Evolutionary conservation across 1,140 invertebrate species (phyloP), one percentile per base, ranked within the genome.

Genomic region (Lepeophtheirus salmonis): DNA sequence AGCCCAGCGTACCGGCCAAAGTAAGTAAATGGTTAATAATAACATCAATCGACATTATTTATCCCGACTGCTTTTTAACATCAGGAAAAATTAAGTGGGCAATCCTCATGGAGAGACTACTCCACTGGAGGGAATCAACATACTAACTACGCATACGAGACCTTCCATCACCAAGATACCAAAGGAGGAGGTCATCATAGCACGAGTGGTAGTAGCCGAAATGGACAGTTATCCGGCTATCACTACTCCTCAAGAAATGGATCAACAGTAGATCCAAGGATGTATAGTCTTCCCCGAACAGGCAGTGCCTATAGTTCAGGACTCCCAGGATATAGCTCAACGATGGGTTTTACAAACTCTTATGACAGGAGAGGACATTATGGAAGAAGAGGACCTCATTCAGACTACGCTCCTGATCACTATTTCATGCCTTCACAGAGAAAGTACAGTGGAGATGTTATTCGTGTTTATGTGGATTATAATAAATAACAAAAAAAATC

Each of bases 391-490:
- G 12, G 54, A 23, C 64, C 65, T 53, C 67, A 62, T 60, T 61
- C 61, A 67, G 64, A 74, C 66, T 51, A 76, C 67, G 77, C 82
- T 63, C 83, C 87, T 0, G 88, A 92, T 71, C 91, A 91, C 71
- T 92, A 91, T 71, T 91, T 91, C 69, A 90, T 91, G 86, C 88
- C 87, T 14, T 89, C 86, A 24, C 88, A 92, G 67, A 73, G 88
- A 54, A 89, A 90, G 70, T 89, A 90, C 72, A 88, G 86, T 64
- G 87, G 87, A 61, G 87, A 90, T 74, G 82, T 88, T 0, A 85
- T 91, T n/a, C 75, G 85, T 63, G 87, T 90, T 3, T 89, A 86
- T 70, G 87, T 90, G 1, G 83, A 88, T 69, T 84, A 86, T 67
- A 81, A 80, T 68, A 77, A 78, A 41, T 41, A 41, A n/a, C 30